Percentiles rank a stretch among this genome's conserved stretches.
Conservation (phyloP, 2,797 vertebrate species). For the Sylvia borin region DNA sequence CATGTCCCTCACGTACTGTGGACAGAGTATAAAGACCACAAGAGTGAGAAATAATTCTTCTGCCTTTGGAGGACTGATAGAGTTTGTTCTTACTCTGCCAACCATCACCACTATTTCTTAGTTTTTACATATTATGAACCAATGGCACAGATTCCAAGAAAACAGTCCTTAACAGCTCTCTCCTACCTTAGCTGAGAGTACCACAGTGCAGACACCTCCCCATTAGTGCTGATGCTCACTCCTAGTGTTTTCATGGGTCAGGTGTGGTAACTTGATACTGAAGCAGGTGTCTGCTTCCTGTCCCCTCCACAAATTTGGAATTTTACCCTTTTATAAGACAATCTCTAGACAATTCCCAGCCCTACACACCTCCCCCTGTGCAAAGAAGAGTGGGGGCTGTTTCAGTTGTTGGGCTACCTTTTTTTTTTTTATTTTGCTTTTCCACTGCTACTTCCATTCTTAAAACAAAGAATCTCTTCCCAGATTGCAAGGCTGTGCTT, state of each 20-base stretch:
- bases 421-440: neutral
- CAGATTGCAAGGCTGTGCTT: neutral
- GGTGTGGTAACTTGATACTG: neutral
- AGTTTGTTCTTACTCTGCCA: neutral
- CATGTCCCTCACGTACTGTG: neutral
- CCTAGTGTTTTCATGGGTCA: neutral
- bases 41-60: neutral
- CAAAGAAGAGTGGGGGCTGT: rapidly evolving
- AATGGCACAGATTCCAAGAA: neutral
- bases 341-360: neutral
- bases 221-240: rapidly evolving
- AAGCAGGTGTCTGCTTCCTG: neutral
- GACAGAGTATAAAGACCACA: neutral
- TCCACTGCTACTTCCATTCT: neutral
- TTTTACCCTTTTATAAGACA: neutral
- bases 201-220: neutral
- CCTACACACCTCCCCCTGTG: neutral
- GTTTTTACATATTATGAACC: neutral
- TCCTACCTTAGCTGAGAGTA: neutral
- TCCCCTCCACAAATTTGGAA: neutral
- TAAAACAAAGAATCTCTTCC: neutral
- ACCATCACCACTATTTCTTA: neutral
- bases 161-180: neutral
- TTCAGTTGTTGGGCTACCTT: neutral
- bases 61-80: neutral